These are phyloP conservation scores for Acronicta leporina DNA, from an alignment of 2,888 invertebrate species.

Conservation along the genomic window DNA sequence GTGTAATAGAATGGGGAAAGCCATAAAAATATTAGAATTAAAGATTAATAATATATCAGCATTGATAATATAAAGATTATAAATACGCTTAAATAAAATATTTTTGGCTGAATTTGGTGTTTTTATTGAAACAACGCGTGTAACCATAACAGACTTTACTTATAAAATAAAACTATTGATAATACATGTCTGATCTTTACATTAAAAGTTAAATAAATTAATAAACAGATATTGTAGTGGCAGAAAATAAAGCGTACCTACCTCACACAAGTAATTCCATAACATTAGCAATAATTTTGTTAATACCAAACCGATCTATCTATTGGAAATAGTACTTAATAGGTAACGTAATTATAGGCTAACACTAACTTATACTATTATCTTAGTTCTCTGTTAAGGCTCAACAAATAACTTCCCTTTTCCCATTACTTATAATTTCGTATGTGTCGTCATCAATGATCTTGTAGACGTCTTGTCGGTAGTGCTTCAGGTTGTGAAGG, in stretches of 20 bases:
- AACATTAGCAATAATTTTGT: constrained; percentile 1
- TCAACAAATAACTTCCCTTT: constrained; percentile 83
- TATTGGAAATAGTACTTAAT: constrained; percentile 19
- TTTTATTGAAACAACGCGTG: constrained; percentile 65
- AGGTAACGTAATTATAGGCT: constrained; percentile 32
- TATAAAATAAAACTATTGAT: constrained; percentile 22
- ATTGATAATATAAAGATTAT: constrained; percentile 88
- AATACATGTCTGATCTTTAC: constrained; percentile 46
- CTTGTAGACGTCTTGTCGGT: constrained; percentile 91
- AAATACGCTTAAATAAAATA: constrained; percentile 90
- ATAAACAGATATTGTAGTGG: constrained; percentile 6
- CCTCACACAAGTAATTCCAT: not conserved
- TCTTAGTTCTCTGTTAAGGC: constrained; percentile 46
- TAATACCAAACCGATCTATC: constrained; percentile 13
- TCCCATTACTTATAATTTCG: constrained; percentile 82
- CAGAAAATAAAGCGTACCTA: constrained; percentile 11
- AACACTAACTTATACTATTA: constrained; percentile 30
- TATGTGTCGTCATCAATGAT: constrained; percentile 91
- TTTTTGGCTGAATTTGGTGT: constrained; percentile 86
- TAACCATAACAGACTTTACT: constrained; percentile 40
- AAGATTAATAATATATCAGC: constrained; percentile 88
- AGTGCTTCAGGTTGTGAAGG: constrained; percentile 90
- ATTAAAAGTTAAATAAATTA: constrained; percentile 50
- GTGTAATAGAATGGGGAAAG: constrained; percentile 78
- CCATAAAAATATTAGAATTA: constrained; percentile 86